Base-by-base conservation (phyloP, 2,888 invertebrate genomes). In the Stratiomys singularior region DNA sequence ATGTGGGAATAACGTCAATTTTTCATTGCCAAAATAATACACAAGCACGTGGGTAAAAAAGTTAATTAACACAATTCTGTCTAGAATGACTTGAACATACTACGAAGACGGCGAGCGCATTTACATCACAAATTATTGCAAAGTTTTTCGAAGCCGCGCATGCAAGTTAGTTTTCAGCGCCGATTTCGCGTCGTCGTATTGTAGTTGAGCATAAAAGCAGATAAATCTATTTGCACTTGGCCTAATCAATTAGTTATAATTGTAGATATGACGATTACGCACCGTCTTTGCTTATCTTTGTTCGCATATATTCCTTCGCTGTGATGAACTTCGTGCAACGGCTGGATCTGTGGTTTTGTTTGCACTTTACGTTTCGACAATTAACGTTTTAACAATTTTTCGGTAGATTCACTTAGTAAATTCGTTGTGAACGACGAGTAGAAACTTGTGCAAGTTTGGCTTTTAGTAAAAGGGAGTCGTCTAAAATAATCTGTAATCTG, bases 221-320 rank as follows among this genome's bases (percentile, higher is more conserved):
- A 25, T 25, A 60, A 11, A 23, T 60, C 7, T 60, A 25, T 60
- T 60, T 60, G 60, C 13, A 60, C 60, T 60, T 25, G 23, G 30
- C 18, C 69, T 23, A 69, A 69, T 69, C 46, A 69, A 69, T 69
- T 46, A 69, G 25, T 27, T 46, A 47, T 21, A 47, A 69, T 69
- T 69, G 69, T 69, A 60, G 58, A 74, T 74, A 60, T 30, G 18
- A 74, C 58, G 74, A 74, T 74, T 74, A 60, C 23, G 25, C 9
- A 18, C 58, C 30, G 74, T 15, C 37, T 21, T 58, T 58, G 47
- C 74, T 74, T 74, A 74, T 74, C 74, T 27, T 23, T 21, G 69
- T 23, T 15, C 28, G 30, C 25, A 37, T 13, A 66, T n/a, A 37
- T 37, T 11, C 66, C 27, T 27, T 9, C 15, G 52, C 52, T 5